Conservation (phyloP, 2,797 vertebrate species). For the Huso huso region DNA sequence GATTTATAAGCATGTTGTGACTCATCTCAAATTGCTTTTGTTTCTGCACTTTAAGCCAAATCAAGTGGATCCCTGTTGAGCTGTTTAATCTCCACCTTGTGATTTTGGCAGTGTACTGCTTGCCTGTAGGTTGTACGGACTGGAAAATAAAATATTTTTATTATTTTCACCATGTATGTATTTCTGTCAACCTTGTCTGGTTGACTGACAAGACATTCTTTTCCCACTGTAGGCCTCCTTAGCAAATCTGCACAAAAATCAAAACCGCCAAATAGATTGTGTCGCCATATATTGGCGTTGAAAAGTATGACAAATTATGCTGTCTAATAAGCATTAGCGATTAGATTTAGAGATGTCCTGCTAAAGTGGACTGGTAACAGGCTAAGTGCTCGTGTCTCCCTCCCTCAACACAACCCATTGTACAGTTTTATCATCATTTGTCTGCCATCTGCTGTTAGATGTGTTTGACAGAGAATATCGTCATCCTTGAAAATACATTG, state of each 20-base stretch:
- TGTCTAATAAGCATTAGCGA: neutral
- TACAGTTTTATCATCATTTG: too few species aligned
- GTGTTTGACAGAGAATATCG: too few species aligned
- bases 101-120: constrained; percentile 36
- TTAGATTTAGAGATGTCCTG: too few species aligned
- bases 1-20: constrained; percentile 51
- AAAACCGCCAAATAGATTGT: neutral
- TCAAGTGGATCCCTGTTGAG: constrained; percentile 41
- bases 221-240: constrained; percentile 3
- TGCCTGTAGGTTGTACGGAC: constrained; percentile 25
- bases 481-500: too few species aligned
- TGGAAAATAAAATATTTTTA: constrained; percentile 18
- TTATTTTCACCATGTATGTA: constrained; percentile 21
- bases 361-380: too few species aligned
- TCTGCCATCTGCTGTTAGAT: too few species aligned
- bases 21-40: constrained; percentile 47
- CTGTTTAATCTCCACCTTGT: constrained; percentile 42
- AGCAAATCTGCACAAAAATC: constrained; percentile 1
- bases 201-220: constrained; percentile 25
- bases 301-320: constrained; percentile 13
- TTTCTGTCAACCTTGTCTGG: constrained; percentile 30
- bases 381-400: too few species aligned
- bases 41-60: constrained; percentile 48
- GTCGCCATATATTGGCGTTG: constrained; percentile 23
- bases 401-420: too few species aligned